These are phyloP conservation scores for Fukomys damarensis DNA, from an alignment of 2,113 vertebrate species.

Conservation along the genomic window DNA sequence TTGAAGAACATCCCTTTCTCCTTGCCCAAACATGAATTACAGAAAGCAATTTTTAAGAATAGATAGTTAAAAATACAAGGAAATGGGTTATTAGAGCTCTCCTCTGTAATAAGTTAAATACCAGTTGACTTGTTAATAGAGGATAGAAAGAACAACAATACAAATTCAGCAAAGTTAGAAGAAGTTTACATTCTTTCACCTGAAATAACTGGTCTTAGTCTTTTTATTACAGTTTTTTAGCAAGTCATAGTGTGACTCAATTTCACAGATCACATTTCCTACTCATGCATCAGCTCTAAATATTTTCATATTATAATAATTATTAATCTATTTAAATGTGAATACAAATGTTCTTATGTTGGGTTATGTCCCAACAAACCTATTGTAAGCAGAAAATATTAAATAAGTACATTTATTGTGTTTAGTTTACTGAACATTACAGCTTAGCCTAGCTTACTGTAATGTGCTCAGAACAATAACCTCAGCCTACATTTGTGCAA, in stretches of 20 bases:
- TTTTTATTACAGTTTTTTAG: background rate
- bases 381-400: background rate
- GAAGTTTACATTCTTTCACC: background rate
- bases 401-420: background rate
- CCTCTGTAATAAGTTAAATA: background rate
- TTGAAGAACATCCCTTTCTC: background rate
- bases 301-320: constrained; percentile 30
- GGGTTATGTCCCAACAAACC: background rate
- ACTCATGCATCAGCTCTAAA: background rate
- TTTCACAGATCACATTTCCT: background rate
- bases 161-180: constrained; percentile 20
- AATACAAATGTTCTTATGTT: background rate
- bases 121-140: background rate
- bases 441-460: background rate
- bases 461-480: background rate
- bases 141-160: background rate
- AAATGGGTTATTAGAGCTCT: background rate
- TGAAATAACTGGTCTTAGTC: background rate
- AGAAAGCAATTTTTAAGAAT: background rate
- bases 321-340: background rate
- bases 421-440: background rate
- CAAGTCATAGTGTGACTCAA: background rate
- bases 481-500: background rate
- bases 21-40: background rate
- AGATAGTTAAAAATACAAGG: background rate